Evolutionary conservation across 2,113 vertebrate species (phyloP).

Genomic region (Chlorocebus sabaeus): DNA sequence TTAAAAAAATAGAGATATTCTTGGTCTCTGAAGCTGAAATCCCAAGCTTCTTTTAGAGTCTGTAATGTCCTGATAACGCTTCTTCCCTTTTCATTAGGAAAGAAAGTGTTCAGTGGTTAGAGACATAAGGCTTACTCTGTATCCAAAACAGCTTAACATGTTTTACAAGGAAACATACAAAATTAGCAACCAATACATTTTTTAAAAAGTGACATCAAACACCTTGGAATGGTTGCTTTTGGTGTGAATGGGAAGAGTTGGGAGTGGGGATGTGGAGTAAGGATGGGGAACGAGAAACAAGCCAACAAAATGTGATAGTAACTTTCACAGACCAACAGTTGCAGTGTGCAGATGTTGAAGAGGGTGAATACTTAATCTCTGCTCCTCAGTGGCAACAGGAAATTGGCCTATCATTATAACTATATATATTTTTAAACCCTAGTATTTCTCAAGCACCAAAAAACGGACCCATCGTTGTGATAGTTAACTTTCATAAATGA

Average conservation of each 20-base stretch:
- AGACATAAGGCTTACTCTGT: background rate
- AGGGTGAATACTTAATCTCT: background rate
- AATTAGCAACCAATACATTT: background rate
- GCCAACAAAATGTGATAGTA: background rate
- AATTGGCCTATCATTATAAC: background rate
- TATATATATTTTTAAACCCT: background rate
- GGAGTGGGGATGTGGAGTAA: background rate
- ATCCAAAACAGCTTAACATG: background rate
- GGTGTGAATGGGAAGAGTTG: background rate
- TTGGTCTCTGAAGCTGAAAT: background rate
- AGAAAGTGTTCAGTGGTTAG: background rate
- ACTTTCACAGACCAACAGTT: fast-evolving
- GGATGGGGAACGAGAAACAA: background rate
- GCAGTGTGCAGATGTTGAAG: fast-evolving
- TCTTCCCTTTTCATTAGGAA: background rate
- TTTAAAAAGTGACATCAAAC: background rate
- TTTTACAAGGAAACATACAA: background rate
- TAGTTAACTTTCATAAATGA: background rate
- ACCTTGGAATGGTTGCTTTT: background rate
- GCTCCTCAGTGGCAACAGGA: background rate
- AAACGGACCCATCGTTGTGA: background rate
- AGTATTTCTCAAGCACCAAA: background rate
- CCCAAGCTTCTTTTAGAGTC: background rate
- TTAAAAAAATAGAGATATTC: background rate
- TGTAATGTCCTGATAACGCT: background rate